Conservation (phyloP, 1,140 invertebrate species). For the Musca domestica region DNA sequence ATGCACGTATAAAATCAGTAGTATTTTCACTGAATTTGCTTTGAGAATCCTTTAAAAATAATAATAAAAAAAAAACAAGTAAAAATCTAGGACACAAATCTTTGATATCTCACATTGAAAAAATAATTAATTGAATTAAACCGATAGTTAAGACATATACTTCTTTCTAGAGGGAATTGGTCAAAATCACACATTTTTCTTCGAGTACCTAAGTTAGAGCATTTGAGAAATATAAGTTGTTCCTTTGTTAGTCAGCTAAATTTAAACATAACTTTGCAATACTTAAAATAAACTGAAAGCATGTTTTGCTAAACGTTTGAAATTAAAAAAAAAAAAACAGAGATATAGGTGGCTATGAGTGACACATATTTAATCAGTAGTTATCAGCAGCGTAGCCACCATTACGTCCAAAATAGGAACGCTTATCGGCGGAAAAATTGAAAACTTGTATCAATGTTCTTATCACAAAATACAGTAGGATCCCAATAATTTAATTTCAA, state of each 20-base stretch:
- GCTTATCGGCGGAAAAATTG: not conserved
- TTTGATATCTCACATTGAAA: too few relatives aligned
- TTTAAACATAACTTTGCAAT: too few relatives aligned
- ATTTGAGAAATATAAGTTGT: too few relatives aligned
- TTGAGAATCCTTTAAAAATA: slow-evolving; percentile 28
- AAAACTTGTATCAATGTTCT: not conserved
- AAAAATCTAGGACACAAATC: not conserved
- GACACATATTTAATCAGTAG: not conserved
- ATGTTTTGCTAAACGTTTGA: too few relatives aligned
- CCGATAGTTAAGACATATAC: too few relatives aligned
- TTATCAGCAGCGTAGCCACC: not conserved
- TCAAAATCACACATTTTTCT: too few relatives aligned
- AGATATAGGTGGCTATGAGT: not conserved
- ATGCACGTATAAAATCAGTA: slow-evolving; percentile 36
- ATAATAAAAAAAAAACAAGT: not conserved
- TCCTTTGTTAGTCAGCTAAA: too few relatives aligned
- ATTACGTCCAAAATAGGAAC: not conserved
- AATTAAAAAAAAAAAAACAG: not conserved
- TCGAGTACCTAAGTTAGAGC: too few relatives aligned
- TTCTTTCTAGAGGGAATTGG: too few relatives aligned
- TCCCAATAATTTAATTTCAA: too few relatives aligned
- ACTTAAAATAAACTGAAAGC: too few relatives aligned
- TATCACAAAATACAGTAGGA: not conserved
- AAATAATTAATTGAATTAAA: too few relatives aligned
- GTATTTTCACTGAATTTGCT: slow-evolving; percentile 32